phyloP scores from a whole-genome alignment of 2,797 vertebrate genomes.

The Chromis chromis region DNA sequence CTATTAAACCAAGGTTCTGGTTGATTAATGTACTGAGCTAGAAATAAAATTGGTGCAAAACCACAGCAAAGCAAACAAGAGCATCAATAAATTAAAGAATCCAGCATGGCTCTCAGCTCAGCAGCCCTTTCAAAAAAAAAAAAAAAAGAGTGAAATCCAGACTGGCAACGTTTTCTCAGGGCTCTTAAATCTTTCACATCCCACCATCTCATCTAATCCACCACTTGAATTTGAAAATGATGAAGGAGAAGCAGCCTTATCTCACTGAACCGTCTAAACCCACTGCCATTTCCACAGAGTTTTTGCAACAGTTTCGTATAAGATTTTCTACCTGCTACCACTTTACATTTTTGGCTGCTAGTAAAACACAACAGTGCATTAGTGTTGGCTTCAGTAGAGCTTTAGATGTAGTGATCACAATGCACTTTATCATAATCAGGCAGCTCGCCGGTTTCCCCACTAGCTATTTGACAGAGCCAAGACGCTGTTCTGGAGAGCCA shows the following conservation, averaged over 20 bases:
- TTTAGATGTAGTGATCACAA: slow-evolving; percentile 27
- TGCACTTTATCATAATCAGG: slow-evolving; percentile 11
- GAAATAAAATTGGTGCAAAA: neutral
- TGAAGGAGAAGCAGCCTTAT: slow-evolving; percentile 26
- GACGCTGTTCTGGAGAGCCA: slow-evolving; percentile 12
- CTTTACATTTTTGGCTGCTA: slow-evolving; percentile 1
- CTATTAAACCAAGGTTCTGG: slow-evolving; percentile 13
- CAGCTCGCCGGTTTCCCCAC: slow-evolving; percentile 4
- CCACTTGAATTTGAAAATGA: slow-evolving; percentile 53
- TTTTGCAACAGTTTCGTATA: slow-evolving; percentile 9
- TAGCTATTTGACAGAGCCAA: slow-evolving; percentile 17
- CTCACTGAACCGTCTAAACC: slow-evolving; percentile 3
- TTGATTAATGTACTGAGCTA: slow-evolving; percentile 12
- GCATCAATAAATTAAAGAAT: slow-evolving; percentile 34
- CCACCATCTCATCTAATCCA: slow-evolving; percentile 42
- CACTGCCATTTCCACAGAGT: neutral
- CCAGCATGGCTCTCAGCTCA: slow-evolving; percentile 1
- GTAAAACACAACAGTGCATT: neutral
- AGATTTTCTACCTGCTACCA: slow-evolving; percentile 16
- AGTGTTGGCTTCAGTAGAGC: neutral
- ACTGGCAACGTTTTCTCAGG: slow-evolving; percentile 21
- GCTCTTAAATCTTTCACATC: slow-evolving; percentile 51
- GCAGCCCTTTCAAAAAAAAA: slow-evolving; percentile 2
- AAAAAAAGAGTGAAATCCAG: slow-evolving; percentile 30
- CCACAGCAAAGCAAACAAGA: slow-evolving; percentile 20